These are phyloP conservation scores for Caradrina kadenii DNA, from an alignment of 2,888 invertebrate genomes.

Conservation along the genomic window DNA sequence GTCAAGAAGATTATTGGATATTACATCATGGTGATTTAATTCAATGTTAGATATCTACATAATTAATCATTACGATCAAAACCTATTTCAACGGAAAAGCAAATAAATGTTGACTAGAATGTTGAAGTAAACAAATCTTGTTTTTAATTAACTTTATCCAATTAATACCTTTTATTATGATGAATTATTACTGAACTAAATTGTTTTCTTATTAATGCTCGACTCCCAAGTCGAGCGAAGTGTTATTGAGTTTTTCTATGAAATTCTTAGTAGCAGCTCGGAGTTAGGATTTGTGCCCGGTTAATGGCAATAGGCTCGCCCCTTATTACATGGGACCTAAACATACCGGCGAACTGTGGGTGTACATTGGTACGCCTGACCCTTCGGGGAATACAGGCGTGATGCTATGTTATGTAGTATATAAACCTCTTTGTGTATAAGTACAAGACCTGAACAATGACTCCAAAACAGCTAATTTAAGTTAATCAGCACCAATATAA, in stretches of 20 bases:
- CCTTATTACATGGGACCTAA: too few species aligned
- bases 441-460: constrained; percentile 12
- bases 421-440: not conserved
- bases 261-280: too few species aligned
- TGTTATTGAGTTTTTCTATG: too few species aligned
- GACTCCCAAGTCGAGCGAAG: too few species aligned
- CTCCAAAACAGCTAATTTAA: constrained; percentile 19
- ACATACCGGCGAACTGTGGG: too few species aligned
- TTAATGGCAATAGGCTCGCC: too few species aligned
- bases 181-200: not conserved
- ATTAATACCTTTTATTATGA: not conserved
- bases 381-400: too few species aligned
- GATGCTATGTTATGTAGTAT: too few species aligned
- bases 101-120: not conserved
- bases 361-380: too few species aligned
- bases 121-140: not conserved
- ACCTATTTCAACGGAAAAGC: not conserved
- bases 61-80: constrained; percentile 23
- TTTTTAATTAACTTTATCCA: not conserved
- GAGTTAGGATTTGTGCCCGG: too few species aligned
- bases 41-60: constrained; percentile 12
- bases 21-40: constrained; percentile 9
- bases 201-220: not conserved
- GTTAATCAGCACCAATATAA: constrained; percentile 47
- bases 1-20: constrained; percentile 25